Conservation (phyloP, 2,888 invertebrate genomes). For the Escarpia spicata region DNA sequence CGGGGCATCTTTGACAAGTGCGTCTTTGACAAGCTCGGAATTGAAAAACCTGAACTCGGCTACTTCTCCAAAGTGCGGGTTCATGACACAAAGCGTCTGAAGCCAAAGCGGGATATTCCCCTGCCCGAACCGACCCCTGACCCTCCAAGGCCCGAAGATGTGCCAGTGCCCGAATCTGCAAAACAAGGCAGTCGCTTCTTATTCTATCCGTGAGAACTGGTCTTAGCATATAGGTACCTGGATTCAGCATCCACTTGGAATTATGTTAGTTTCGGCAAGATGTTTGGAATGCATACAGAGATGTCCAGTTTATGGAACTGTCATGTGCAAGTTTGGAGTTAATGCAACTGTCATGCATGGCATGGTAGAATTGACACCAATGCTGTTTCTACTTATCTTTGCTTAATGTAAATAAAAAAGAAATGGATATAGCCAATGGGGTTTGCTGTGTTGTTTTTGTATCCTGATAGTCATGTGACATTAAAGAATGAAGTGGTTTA, state of each 20-base stretch:
- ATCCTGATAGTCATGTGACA: not conserved
- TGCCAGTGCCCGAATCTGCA: conserved; percentile 30
- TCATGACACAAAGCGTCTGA: conserved; percentile 41
- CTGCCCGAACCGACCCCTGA: conserved; percentile 39
- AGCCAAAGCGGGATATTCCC: conserved; percentile 37
- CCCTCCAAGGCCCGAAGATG: conserved; percentile 28
- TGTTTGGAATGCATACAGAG: not conserved
- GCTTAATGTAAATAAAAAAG: conserved; percentile 5
- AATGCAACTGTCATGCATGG: not conserved
- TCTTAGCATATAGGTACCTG: not conserved
- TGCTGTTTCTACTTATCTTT: not conserved
- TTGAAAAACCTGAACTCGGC: conserved; percentile 59
- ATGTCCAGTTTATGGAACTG: not conserved
- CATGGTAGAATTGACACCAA: not conserved
- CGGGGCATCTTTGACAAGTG: conserved; percentile 61
- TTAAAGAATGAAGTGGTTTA: not conserved
- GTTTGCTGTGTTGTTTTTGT: not conserved
- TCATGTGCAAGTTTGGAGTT: not conserved
- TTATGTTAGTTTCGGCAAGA: not conserved
- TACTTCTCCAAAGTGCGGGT: conserved; percentile 54
- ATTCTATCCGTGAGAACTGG: conserved; percentile 18
- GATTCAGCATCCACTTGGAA: not conserved
- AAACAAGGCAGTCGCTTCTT: conserved; percentile 35
- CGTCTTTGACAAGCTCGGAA: conserved; percentile 55
- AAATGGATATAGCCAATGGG: not conserved